Conservation (phyloP, 2,113 vertebrate species). For the Muntiacus muntjak region DNA sequence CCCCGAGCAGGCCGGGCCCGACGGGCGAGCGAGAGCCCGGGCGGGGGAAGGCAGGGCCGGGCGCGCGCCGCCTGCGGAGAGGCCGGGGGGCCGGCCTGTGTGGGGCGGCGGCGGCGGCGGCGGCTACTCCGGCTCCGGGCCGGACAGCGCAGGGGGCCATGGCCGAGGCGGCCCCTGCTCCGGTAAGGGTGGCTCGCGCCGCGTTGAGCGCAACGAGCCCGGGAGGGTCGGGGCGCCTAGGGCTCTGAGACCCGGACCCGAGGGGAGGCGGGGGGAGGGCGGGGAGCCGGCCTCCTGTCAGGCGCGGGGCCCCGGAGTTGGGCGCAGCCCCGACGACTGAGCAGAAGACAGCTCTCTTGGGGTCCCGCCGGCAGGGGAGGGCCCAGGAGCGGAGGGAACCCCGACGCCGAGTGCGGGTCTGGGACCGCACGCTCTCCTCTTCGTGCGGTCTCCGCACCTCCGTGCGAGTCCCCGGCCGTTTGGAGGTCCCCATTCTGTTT, state of each 20-base stretch:
- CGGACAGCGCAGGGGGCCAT: conserved; percentile 58
- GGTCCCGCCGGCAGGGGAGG: not conserved
- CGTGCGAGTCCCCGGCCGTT: not conserved
- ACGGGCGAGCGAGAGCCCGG: not conserved
- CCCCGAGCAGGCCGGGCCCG: not conserved
- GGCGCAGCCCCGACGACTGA: not conserved
- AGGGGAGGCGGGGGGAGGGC: not conserved
- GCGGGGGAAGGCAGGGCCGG: not conserved
- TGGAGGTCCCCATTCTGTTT: not conserved
- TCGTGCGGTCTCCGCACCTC: not conserved
- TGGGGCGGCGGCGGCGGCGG: not conserved
- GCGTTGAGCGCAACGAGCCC: not conserved
- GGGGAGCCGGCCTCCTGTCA: not conserved
- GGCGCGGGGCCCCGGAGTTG: not conserved
- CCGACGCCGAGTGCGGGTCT: not conserved
- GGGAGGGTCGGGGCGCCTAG: not conserved
- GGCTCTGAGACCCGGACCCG: not conserved
- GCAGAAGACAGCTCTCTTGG: not conserved
- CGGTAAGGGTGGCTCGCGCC: conserved; percentile 60
- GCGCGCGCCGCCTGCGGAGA: not conserved
- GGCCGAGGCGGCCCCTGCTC: conserved; percentile 76
- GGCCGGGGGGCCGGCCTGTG: not conserved
- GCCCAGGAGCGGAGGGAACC: not conserved
- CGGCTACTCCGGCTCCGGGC: not conserved
- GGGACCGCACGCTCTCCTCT: not conserved